Evolutionary conservation across 37 sponge, comb jelly and placozoan species (phyloP), one percentile per base, ranked within the genome.

Genomic region (Trichoplax adhaerens): DNA sequence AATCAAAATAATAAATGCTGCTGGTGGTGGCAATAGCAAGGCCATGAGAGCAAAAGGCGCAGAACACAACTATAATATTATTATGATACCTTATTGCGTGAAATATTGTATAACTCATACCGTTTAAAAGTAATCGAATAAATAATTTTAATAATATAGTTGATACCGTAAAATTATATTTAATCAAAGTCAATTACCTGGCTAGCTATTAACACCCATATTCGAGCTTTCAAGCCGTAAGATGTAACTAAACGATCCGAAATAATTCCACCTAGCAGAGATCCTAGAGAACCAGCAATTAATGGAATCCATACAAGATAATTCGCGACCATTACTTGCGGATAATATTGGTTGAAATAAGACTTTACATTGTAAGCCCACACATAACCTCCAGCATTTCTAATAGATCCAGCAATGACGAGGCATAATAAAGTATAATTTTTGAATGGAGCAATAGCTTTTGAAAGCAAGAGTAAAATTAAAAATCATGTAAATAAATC

Each of bases 281-380:
- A 85, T 0, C 89, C 89, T 5, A 85, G 54, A 1, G 83, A 84
- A 46, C 89, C 89, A 1, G 78, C 85, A 1, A 88, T 75, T 0
- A 88, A 76, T 0, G 89, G 89, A 29, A 88, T 81, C 89, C 89
- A 88, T 6, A 81, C 80, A 58, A 88, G 65, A 68, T 65, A 88
- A 29, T 29, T 29, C 29, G 29, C 29, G 29, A 29, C 29, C 29
- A 29, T 29, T 29, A 29, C 29, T 29, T 29, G 29, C 29, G 29
- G 29, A 29, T 29, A 29, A 29, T 29, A 29, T 50, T 75, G 51
- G 0, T 48, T 64, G 65, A 81, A 76, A 70, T 68, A 84, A 0
- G 79, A 7, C 77, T 88, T 81, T 64, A 73, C 80, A 65, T 88
- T 88, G 78, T 81, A 88, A 54, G 82, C 79, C 84, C 85, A 84